Conservation (phyloP, 2,797 vertebrate species). For the Yasuhikotakia modesta region DNA sequence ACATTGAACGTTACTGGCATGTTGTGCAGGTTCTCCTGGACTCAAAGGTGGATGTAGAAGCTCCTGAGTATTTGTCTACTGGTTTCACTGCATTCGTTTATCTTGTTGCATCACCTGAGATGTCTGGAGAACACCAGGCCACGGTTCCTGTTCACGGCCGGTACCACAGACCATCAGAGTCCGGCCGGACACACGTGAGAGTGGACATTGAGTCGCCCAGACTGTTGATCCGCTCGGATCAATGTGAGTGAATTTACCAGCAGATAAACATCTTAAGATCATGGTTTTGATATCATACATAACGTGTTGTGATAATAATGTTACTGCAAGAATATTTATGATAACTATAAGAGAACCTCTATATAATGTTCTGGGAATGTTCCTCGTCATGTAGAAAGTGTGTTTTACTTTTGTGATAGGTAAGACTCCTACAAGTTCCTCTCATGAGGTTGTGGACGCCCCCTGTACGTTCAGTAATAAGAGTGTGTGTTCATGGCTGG, state of each 20-base stretch:
- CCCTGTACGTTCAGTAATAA: constrained; percentile 72
- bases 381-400: background rate
- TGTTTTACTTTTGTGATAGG: constrained; percentile 60
- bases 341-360: too few relatives aligned
- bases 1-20: too few relatives aligned
- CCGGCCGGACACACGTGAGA: constrained; percentile 51
- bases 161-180: constrained; percentile 82
- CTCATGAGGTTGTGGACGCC: constrained; percentile 60
- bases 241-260: too few relatives aligned
- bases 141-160: constrained; percentile 85
- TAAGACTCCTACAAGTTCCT: constrained; percentile 26
- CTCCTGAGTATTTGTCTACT: constrained; percentile 82
- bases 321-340: too few relatives aligned
- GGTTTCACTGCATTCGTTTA: constrained; percentile 77
- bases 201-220: constrained; percentile 77
- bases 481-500: constrained; percentile 76
- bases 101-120: constrained; percentile 14
- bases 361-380: too few relatives aligned
- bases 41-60: constrained; percentile 82
- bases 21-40: constrained; percentile 77
- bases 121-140: constrained; percentile 68
- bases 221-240: constrained; percentile 78
- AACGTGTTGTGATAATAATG: too few relatives aligned
- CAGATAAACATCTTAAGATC: too few relatives aligned
- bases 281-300: too few relatives aligned